Percentiles rank a stretch among this genome's conserved stretches.
phyloP scores from a whole-genome alignment of 2,113 vertebrate genomes.

The Dermatemys mawii region DNA sequence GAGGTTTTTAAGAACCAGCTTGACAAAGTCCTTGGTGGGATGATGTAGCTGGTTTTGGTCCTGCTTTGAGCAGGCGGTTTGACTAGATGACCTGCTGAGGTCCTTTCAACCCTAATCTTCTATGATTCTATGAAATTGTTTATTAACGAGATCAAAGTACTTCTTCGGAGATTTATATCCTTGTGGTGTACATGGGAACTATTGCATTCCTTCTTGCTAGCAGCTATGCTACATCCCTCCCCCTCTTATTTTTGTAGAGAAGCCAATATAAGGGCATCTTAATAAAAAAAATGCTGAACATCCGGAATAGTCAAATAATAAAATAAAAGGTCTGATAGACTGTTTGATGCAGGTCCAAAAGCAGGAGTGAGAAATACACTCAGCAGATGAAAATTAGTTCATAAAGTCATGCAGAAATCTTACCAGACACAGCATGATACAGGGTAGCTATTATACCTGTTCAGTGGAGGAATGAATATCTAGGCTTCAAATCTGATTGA shows the following conservation, averaged over 20 bases:
- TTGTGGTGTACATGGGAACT: not conserved
- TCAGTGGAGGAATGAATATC: conserved; percentile 9
- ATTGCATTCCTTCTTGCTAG: not conserved
- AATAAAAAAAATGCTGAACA: conserved; percentile 13
- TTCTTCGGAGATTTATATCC: not conserved
- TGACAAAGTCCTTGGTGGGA: too few relatives aligned
- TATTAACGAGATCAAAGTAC: not conserved
- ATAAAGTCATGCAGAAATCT: conserved; percentile 1
- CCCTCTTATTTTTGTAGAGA: not conserved
- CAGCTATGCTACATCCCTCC: not conserved
- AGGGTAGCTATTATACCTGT: not conserved
- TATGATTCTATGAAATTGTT: not conserved
- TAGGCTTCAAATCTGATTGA: not conserved
- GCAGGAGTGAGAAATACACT: not conserved
- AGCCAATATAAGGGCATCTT: not conserved
- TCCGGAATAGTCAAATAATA: not conserved
- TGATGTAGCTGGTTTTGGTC: too few relatives aligned
- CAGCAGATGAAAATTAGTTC: not conserved
- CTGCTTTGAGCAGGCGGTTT: too few relatives aligned
- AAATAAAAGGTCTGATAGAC: not conserved
- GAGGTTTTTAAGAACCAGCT: too few relatives aligned
- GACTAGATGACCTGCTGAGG: too few relatives aligned
- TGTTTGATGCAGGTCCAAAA: not conserved
- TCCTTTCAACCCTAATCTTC: too few relatives aligned
- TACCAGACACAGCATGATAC: not conserved